Conservation (phyloP, 2,797 vertebrate species). For the Spinus olivaceus region DNA sequence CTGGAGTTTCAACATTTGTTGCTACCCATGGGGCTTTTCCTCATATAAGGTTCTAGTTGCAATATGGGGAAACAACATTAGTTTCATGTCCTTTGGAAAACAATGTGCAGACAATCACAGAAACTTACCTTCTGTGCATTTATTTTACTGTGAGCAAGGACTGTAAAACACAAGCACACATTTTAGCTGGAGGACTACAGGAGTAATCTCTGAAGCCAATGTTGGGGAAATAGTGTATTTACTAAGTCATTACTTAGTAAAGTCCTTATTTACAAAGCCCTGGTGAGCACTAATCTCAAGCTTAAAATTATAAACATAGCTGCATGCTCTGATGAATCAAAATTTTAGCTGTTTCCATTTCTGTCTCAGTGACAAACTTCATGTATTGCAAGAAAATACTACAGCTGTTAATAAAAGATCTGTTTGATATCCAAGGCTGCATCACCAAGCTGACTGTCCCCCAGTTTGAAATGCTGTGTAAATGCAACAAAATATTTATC, state of each 20-base stretch:
- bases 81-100: background rate
- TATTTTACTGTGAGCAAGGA: background rate
- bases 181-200: background rate
- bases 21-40: background rate
- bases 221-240: background rate
- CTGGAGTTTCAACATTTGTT: slow-evolving; percentile 5
- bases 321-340: background rate
- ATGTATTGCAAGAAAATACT: background rate
- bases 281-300: background rate
- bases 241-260: background rate
- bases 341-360: background rate
- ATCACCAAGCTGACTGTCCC: background rate
- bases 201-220: background rate
- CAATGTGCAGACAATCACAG: background rate
- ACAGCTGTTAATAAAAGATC: background rate
- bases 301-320: background rate
- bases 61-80: background rate
- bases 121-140: background rate
- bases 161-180: background rate
- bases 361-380: background rate
- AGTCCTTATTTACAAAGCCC: background rate
- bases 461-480: background rate
- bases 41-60: background rate
- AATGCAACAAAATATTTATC: slow-evolving; percentile 14
- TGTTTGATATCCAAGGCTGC: background rate